Percentiles rank a stretch among this genome's conserved stretches.
phyloP scores from a whole-genome alignment of 1,140 invertebrate species.

The Centruroides sculpturatus region DNA sequence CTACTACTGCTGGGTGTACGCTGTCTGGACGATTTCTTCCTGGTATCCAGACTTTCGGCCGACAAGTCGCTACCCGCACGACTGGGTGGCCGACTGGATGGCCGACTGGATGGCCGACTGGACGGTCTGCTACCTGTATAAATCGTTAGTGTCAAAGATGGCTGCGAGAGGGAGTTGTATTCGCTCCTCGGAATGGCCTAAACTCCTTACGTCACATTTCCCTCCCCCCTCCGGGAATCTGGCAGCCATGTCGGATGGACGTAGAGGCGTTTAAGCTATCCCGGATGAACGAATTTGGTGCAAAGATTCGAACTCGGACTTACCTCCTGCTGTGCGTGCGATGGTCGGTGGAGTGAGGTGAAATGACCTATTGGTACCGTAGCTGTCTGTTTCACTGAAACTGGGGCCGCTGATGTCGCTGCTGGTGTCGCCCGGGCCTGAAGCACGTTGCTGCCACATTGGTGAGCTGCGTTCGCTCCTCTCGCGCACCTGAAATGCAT shows the following conservation, averaged over 20 bases:
- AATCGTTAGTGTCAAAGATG: no score
- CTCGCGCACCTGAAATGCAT: slow-evolving; percentile 15
- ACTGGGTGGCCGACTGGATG: slow-evolving; percentile 7
- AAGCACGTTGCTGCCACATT: slow-evolving; percentile 13
- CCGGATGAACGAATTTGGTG: background rate
- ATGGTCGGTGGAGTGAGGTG: slow-evolving; percentile 6
- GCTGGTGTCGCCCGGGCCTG: slow-evolving; percentile 5
- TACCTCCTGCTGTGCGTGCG: slow-evolving; percentile 12
- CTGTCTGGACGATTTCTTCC: no score
- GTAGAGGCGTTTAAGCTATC: background rate
- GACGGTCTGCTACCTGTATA: background rate
- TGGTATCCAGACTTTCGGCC: no score
- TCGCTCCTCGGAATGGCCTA: no score
- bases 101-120: slow-evolving; percentile 10
- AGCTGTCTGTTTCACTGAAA: slow-evolving; percentile 15
- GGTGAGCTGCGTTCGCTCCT: slow-evolving; percentile 19
- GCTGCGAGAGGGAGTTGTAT: no score
- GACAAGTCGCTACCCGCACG: slow-evolving; percentile 12
- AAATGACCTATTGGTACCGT: slow-evolving; percentile 5
- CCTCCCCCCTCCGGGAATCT: no score
- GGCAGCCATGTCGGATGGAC: background rate
- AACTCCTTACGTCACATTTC: no score
- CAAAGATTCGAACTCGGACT: background rate
- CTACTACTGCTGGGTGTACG: no score
- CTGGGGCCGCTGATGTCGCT: slow-evolving; percentile 16